These are phyloP conservation scores for Sardinella longiceps DNA, from an alignment of 2,797 vertebrate genomes.

Conservation along the genomic window DNA sequence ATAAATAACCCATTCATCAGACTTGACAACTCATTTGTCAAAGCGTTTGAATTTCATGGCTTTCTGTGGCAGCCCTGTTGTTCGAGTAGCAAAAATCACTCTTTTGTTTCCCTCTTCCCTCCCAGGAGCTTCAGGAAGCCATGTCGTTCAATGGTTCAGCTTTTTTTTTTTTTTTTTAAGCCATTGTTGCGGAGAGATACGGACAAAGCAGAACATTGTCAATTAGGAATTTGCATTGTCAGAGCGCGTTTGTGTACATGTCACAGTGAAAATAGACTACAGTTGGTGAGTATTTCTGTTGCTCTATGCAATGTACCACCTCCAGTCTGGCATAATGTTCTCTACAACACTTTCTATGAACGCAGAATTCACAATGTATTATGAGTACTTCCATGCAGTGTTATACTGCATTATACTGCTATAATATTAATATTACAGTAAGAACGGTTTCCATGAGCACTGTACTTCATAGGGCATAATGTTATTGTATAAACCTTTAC, in stretches of 20 bases:
- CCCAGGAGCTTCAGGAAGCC: neutral
- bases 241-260: neutral
- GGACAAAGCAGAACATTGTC: neutral
- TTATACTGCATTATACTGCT: no score
- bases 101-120: neutral
- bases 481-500: no score
- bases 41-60: neutral
- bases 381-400: no score
- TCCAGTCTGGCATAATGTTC: no score
- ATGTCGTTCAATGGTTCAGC: neutral
- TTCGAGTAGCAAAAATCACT: neutral
- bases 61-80: neutral
- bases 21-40: slow-evolving; percentile 15
- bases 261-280: neutral
- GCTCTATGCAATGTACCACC: neutral
- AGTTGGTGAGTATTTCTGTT: neutral
- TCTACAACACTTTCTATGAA: no score
- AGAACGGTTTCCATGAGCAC: no score
- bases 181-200: neutral
- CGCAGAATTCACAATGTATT: no score
- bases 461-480: no score
- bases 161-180: neutral
- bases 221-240: neutral
- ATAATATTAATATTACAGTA: no score
- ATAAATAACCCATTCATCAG: slow-evolving; percentile 17